These are phyloP conservation scores for Mustela nigripes DNA, from an alignment of 2,113 vertebrate genomes.

Conservation along the genomic window DNA sequence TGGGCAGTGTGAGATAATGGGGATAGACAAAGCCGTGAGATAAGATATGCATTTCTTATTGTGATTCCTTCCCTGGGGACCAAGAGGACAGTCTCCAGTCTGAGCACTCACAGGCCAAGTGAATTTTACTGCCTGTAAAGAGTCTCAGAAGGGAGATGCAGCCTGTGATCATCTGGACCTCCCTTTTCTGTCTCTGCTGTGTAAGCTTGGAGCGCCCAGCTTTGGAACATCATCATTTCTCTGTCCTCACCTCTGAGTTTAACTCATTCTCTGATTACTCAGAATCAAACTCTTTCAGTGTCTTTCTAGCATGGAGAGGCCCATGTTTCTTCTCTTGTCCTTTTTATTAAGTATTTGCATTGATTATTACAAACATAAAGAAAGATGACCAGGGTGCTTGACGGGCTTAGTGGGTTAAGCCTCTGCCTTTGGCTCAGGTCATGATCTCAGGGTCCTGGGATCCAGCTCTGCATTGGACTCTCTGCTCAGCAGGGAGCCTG, in stretches of 20 bases:
- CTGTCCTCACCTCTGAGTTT: neutral
- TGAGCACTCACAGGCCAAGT: neutral
- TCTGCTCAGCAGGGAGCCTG: too few species aligned
- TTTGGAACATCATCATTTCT: neutral
- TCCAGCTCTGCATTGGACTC: accelerated
- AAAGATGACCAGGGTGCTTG: neutral
- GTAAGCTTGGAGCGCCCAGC: neutral
- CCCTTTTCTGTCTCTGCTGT: neutral
- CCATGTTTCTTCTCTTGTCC: neutral
- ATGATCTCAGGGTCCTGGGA: too few species aligned
- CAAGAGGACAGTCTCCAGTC: neutral
- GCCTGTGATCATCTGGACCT: neutral
- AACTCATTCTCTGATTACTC: neutral
- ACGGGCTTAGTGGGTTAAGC: too few species aligned
- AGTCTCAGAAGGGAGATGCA: neutral
- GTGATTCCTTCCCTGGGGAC: neutral
- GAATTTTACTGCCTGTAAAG: neutral
- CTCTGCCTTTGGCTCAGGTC: too few species aligned
- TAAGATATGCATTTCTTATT: neutral
- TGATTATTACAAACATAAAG: neutral
- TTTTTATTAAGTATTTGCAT: neutral
- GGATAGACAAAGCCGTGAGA: neutral
- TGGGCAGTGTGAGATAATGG: neutral
- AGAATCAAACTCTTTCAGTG: neutral
- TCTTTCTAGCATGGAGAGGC: neutral